Conservation (phyloP, 2,113 vertebrate genomes). For the Harpagus bidentatus region DNA sequence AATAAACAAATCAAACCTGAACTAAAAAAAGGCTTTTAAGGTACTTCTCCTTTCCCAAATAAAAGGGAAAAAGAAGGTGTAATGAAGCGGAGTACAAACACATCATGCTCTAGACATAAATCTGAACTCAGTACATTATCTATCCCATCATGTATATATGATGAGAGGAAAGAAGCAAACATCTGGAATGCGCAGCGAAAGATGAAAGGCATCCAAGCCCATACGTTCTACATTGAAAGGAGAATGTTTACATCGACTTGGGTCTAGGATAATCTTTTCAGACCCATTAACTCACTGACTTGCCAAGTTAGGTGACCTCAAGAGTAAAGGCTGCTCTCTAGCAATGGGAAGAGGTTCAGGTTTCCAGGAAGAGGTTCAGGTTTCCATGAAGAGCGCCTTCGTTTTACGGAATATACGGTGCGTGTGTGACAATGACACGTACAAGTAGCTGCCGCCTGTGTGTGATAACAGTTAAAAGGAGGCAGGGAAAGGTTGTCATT, state of each 20-base stretch:
- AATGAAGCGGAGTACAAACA: slow-evolving; percentile 35
- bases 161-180: slow-evolving; percentile 41
- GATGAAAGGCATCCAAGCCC: slow-evolving; percentile 50
- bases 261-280: slow-evolving; percentile 45
- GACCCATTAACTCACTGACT: slow-evolving; percentile 58
- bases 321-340: slow-evolving; percentile 35
- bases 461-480: neutral
- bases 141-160: neutral
- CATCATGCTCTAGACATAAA: slow-evolving; percentile 13
- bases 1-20: slow-evolving; percentile 55
- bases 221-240: slow-evolving; percentile 7
- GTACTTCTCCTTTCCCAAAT: slow-evolving; percentile 4
- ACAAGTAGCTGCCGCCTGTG: neutral
- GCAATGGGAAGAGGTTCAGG: neutral
- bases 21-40: slow-evolving; percentile 30
- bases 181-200: slow-evolving; percentile 42
- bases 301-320: slow-evolving; percentile 48
- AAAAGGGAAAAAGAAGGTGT: slow-evolving; percentile 4
- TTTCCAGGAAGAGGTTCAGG: slow-evolving; percentile 20
- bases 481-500: neutral
- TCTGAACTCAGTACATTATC: slow-evolving; percentile 25
- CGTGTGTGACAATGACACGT: neutral
- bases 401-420: neutral
- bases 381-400: slow-evolving; percentile 13
- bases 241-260: slow-evolving; percentile 58